phyloP scores from a whole-genome alignment of 2,797 vertebrate genomes.

The Melanotaenia nigrans region DNA sequence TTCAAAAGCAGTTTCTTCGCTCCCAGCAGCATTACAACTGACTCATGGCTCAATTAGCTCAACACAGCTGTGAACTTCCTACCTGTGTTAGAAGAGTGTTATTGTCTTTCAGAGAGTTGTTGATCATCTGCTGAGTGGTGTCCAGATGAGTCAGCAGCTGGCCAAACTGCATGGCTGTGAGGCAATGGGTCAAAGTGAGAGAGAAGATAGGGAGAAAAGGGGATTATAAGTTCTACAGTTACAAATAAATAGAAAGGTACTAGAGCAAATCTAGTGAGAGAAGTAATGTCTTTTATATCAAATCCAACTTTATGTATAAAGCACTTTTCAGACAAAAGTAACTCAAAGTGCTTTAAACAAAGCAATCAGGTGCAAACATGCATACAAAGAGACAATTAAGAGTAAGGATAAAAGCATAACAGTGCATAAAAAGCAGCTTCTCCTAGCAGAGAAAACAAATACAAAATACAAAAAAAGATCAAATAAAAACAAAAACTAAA shows the following conservation, averaged over 20 bases:
- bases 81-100: slow-evolving; percentile 88
- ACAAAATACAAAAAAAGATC: no score
- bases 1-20: background rate
- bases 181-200: background rate
- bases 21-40: background rate
- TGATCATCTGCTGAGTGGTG: slow-evolving; percentile 94
- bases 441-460: no score
- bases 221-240: background rate
- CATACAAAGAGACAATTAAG: no score
- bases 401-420: no score
- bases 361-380: no score
- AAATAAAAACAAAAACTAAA: no score
- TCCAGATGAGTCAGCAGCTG: slow-evolving; percentile 94
- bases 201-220: background rate
- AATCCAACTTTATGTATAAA: no score
- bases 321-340: no score
- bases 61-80: slow-evolving; percentile 21
- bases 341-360: no score
- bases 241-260: background rate
- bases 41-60: background rate
- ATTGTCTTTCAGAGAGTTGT: slow-evolving; percentile 91
- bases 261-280: background rate
- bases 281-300: slow-evolving; percentile 14
- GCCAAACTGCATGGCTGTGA: slow-evolving; percentile 93
- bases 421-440: no score